phyloP scores from a whole-genome alignment of 2,888 invertebrate species.

The Carabus problematicus region DNA sequence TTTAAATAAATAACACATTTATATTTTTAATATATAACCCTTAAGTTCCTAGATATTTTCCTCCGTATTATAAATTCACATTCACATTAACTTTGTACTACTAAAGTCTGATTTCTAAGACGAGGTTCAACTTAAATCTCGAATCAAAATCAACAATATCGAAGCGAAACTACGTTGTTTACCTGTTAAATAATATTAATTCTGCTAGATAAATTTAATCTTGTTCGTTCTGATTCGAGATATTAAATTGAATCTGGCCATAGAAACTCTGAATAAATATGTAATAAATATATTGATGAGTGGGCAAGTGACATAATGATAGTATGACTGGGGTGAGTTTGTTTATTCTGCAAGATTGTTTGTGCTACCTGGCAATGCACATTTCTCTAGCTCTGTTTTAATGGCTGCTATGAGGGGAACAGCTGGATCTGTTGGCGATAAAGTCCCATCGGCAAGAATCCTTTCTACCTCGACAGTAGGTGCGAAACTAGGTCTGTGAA shows the following conservation, averaged over 20 bases:
- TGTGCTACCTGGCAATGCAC: constrained; percentile 58
- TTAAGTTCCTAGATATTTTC: constrained; percentile 1
- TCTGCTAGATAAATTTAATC: too few species aligned
- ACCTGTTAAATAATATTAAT: too few species aligned
- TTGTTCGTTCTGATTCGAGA: too few species aligned
- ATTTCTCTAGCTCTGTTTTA: constrained; percentile 69
- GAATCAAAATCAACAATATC: neutral
- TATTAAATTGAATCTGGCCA: constrained; percentile 8
- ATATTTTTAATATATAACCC: constrained; percentile 9
- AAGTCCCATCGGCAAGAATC: constrained; percentile 66
- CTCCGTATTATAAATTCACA: neutral
- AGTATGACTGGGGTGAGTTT: neutral
- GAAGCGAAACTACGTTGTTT: too few species aligned
- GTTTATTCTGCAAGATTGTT: constrained; percentile 51
- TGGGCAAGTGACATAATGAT: neutral
- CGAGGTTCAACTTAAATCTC: neutral
- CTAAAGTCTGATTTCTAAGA: neutral
- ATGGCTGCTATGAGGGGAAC: constrained; percentile 85
- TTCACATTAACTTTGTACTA: neutral
- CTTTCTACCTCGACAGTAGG: constrained; percentile 62
- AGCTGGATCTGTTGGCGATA: constrained; percentile 73
- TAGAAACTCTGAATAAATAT: constrained; percentile 1
- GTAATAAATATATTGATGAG: neutral
- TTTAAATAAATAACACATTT: constrained; percentile 20
- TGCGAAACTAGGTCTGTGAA: constrained; percentile 63